These are phyloP conservation scores for Python bivittatus DNA, from an alignment of 2,113 vertebrate species.

Conservation along the genomic window DNA sequence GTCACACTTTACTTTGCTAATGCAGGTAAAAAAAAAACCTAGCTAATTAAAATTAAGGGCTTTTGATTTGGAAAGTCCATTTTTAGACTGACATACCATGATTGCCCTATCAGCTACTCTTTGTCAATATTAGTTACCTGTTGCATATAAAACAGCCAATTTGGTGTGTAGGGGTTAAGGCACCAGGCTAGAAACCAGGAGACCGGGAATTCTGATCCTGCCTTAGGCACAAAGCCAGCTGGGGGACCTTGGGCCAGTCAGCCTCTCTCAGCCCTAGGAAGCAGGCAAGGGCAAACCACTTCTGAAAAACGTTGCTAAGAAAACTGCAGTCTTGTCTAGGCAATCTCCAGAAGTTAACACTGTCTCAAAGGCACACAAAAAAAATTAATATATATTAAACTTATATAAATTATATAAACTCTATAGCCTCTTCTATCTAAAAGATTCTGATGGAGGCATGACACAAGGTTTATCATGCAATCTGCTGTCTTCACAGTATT, in stretches of 20 bases:
- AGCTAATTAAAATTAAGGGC: not conserved
- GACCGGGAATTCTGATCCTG: not conserved
- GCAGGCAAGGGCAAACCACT: not conserved
- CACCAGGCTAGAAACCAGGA: not conserved
- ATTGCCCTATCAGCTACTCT: not conserved
- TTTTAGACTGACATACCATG: not conserved
- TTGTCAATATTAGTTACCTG: not conserved
- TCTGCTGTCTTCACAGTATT: not conserved
- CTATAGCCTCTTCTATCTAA: too few relatives aligned
- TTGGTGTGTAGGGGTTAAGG: not conserved
- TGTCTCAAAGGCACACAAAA: not conserved
- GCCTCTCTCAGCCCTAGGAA: not conserved
- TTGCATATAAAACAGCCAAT: not conserved
- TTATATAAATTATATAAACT: too few relatives aligned
- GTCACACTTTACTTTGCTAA: not conserved
- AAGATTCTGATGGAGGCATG: not conserved
- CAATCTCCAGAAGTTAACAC: not conserved
- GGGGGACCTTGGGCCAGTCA: not conserved
- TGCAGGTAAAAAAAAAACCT: not conserved
- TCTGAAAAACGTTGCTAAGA: not conserved
- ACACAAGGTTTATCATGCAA: not conserved
- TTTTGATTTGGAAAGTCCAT: not conserved
- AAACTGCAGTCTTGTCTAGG: not conserved
- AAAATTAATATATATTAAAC: not conserved
- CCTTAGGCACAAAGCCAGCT: not conserved